Evolutionary conservation across 2,888 invertebrate species (phyloP), one percentile per base, ranked within the genome.

Genomic region (Eutolmus rufibarbis): DNA sequence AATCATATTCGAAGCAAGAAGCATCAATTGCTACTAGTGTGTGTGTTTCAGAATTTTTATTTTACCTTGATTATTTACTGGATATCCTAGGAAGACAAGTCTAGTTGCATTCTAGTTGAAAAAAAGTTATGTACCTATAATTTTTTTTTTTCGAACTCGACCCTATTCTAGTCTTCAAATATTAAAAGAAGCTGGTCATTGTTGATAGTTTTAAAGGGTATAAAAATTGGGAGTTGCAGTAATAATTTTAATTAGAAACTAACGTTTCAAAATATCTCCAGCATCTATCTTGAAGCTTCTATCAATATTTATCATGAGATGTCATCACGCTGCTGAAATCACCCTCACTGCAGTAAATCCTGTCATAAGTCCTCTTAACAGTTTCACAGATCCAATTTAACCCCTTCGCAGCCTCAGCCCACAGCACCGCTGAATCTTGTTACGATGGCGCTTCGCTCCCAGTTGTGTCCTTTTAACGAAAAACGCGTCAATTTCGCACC

Each of bases 401-500:
- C 85, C 85, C 66, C 85, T 85, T 85, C 46, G 74, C 46, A 85
- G 66, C 66, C 74, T 46, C 85, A 85, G 3, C 43, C 46, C 74
- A 66, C 85, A 43, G 19, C 46, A 43, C 43, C 85, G 43, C 46
- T 14, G 23, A 56, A 81, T 81, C 40, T 81, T 56, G 51, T 34
- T 81, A 82, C 56, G 31, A 57, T 31, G 56, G 31, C 31, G 56
- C 28, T 43, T 46, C 74, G 56, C 9, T 43, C 74, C 74, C 37
- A 40, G 40, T 74, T 85, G 74, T 74, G 74, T 85, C 74, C 85
- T 85, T 46, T 85, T 85, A 85, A 85, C 74, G 85, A 66, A 84
- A 87, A 87, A 77, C 57, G 86, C 88, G 87, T 88, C 88, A 87
- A 88, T 86, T 88, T 87, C 87, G 82, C 85, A 88, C 86, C 88